Conservation (phyloP, 92 coral and sea anemone genomes). For the Epizoanthus rinbou region DNA sequence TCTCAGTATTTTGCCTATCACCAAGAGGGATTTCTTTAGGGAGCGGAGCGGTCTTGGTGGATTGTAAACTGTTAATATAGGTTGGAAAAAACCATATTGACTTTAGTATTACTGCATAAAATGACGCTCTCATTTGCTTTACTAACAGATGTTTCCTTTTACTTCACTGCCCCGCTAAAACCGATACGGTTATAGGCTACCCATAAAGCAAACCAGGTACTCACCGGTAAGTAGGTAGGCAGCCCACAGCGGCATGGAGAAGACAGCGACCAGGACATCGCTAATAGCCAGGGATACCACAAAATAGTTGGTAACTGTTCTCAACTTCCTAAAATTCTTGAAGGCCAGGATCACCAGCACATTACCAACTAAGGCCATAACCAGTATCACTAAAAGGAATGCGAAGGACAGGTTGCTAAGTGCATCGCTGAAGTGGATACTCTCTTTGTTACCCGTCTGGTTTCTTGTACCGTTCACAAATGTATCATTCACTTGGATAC, state of each 20-base stretch:
- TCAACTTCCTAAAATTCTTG: slow-evolving; percentile 66
- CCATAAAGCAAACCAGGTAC: not conserved
- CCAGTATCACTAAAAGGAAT: slow-evolving; percentile 64
- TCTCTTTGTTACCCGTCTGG: too few species aligned
- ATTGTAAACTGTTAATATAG: too few species aligned
- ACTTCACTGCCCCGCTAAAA: too few species aligned
- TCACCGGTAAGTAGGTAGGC: slow-evolving; percentile 76
- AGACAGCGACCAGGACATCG: slow-evolving; percentile 69
- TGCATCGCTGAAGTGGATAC: slow-evolving; percentile 11
- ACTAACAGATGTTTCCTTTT: too few species aligned
- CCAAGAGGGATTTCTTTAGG: too few species aligned
- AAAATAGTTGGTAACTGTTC: slow-evolving; percentile 88
- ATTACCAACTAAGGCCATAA: slow-evolving; percentile 82
- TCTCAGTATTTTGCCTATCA: too few species aligned
- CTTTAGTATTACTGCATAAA: too few species aligned
- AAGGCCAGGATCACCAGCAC: slow-evolving; percentile 85
- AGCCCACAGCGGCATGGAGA: slow-evolving; percentile 93
- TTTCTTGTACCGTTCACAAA: not conserved
- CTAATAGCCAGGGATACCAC: slow-evolving; percentile 92
- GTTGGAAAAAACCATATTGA: too few species aligned
- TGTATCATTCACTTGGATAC: not conserved
- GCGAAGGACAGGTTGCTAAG: slow-evolving; percentile 71
- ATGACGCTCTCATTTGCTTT: too few species aligned
- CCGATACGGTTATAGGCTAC: not conserved
- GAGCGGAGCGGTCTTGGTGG: too few species aligned